phyloP scores from a whole-genome alignment of 2,888 invertebrate genomes.

The Ophion slaviceki region DNA sequence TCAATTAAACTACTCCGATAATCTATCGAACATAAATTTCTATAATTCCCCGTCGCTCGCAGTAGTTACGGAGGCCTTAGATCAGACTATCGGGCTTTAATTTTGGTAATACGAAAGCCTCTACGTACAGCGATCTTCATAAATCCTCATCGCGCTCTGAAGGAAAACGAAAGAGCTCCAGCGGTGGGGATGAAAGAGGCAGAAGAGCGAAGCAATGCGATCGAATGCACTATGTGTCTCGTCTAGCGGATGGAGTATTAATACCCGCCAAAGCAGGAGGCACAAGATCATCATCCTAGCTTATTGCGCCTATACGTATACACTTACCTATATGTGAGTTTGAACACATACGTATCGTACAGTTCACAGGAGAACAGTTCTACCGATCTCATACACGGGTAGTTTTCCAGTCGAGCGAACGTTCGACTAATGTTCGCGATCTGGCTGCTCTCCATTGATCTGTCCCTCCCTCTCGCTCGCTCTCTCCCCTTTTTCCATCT shows the following conservation, averaged over 20 bases:
- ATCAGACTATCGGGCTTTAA: constrained; percentile 44
- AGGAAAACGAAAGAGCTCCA: constrained; percentile 10
- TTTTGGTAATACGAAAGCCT: constrained; percentile 40
- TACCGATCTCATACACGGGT: constrained; percentile 73
- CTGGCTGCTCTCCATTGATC: constrained; percentile 48
- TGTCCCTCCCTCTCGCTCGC: constrained; percentile 18
- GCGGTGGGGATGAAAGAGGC: neutral
- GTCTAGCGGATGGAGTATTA: constrained; percentile 63
- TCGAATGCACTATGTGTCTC: constrained; percentile 64
- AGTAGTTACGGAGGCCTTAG: constrained; percentile 21
- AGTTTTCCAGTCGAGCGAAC: constrained; percentile 75
- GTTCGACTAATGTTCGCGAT: constrained; percentile 75
- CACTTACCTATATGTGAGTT: neutral
- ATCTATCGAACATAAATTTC: too few relatives aligned
- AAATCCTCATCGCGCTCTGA: constrained; percentile 50
- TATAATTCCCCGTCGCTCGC: constrained; percentile 2
- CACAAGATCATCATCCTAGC: constrained; percentile 71
- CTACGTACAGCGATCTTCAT: constrained; percentile 41
- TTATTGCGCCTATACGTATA: constrained; percentile 59
- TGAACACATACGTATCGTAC: constrained; percentile 70
- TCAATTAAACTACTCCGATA: too few relatives aligned
- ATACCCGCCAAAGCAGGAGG: constrained; percentile 45
- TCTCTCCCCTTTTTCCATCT: constrained; percentile 43
- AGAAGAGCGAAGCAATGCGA: constrained; percentile 43
- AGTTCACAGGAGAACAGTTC: constrained; percentile 55